A percentile compares a stretch with the other conserved stretches of the same genome.
Evolutionary conservation across 2,113 vertebrate genomes (phyloP).

Genomic region (Corythornis cristatus): DNA sequence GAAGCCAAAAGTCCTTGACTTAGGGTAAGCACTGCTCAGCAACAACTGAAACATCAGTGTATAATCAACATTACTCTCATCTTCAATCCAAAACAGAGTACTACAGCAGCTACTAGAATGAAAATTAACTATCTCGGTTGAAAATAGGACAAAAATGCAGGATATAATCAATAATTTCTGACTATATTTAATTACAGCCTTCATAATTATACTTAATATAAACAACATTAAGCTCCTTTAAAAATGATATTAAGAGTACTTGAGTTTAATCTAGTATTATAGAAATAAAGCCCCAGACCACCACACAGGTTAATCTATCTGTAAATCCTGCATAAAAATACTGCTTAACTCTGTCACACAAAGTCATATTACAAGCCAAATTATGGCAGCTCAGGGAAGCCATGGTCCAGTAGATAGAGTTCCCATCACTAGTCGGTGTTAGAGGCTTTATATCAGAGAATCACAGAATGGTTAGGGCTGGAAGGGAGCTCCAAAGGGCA

Average conservation of each 20-base stretch:
- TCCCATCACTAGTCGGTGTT: not conserved
- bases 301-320: not conserved
- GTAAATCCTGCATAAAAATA: not conserved
- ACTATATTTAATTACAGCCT: not conserved
- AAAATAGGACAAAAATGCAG: not conserved
- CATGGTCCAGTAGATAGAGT: not conserved
- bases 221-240: not conserved
- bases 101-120: not conserved
- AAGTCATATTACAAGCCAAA: not conserved
- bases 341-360: not conserved
- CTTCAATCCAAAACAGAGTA: not conserved
- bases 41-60: not conserved
- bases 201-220: not conserved
- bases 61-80: not conserved
- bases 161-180: not conserved
- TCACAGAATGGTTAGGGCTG: too few relatives aligned
- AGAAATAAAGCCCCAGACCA: too few relatives aligned
- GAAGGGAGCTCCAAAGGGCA: too few relatives aligned
- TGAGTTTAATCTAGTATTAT: not conserved
- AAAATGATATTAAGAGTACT: not conserved
- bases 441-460: not conserved
- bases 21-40: not conserved
- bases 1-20: not conserved
- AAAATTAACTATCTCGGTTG: not conserved
- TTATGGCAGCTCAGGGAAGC: not conserved